Evolutionary conservation across 2,113 vertebrate species (phyloP).

Genomic region (Psilopogon haemacephalus): DNA sequence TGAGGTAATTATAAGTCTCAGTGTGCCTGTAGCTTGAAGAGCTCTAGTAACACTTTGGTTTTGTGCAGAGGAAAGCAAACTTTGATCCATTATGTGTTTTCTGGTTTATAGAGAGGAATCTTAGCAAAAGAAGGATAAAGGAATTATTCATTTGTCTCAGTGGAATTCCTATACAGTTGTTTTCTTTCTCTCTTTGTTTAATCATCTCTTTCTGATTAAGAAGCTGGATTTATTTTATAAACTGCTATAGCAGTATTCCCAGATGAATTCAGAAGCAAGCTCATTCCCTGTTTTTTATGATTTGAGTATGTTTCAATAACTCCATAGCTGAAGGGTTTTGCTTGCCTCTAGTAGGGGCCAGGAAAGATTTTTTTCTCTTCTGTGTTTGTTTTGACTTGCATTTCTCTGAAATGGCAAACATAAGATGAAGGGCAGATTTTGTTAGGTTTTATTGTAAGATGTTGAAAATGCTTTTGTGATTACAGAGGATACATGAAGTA

Average conservation of each 20-base stretch:
- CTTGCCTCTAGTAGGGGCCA: not conserved
- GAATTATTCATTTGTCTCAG: not conserved
- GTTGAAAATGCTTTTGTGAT: not conserved
- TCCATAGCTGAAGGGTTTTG: not conserved
- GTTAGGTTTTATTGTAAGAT: not conserved
- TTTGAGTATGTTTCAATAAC: not conserved
- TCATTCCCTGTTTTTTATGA: fast-evolving
- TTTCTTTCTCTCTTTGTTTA: not conserved
- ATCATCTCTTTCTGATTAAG: not conserved
- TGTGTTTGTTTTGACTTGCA: not conserved
- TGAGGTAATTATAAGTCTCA: not conserved
- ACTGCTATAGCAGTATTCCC: not conserved
- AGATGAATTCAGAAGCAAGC: not conserved
- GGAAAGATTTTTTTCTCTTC: not conserved
- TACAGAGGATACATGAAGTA: not conserved
- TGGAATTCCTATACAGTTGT: not conserved
- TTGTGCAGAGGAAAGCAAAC: not conserved
- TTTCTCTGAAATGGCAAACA: not conserved
- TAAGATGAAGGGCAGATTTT: not conserved
- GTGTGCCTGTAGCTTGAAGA: not conserved
- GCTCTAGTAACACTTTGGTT: not conserved
- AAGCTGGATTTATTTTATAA: not conserved
- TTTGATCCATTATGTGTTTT: not conserved
- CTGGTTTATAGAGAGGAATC: not conserved
- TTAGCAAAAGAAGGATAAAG: not conserved